These are phyloP conservation scores for Petrocephalus schoutedeni DNA, from an alignment of 2,797 vertebrate genomes.

Conservation along the genomic window DNA sequence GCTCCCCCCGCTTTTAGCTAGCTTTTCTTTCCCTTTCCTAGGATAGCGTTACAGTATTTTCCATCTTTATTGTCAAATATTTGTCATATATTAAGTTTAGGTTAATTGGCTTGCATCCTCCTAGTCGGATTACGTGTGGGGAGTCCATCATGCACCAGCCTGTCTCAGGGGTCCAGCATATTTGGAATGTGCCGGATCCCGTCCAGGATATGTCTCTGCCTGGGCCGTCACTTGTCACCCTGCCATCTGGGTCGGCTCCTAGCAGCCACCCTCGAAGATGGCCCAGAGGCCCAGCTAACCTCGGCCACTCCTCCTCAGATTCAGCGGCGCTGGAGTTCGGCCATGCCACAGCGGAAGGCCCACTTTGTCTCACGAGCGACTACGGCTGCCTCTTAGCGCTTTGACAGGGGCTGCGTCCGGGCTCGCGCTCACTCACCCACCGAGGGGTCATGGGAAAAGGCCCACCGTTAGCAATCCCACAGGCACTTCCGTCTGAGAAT, in stretches of 20 bases:
- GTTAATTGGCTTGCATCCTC: not conserved
- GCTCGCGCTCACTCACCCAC: no score
- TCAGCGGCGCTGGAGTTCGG: no score
- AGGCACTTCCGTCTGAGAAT: not conserved
- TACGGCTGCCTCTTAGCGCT: no score
- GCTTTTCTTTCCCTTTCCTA: not conserved
- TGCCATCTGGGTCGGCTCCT: constrained; percentile 5
- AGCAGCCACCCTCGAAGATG: not conserved
- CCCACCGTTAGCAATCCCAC: not conserved
- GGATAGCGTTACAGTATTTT: not conserved
- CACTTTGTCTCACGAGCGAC: no score
- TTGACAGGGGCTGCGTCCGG: not conserved
- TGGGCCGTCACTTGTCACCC: not conserved
- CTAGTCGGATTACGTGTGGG: not conserved
- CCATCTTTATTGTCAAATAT: not conserved
- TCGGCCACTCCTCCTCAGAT: no score
- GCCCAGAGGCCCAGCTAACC: not conserved
- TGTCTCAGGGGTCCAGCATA: not conserved
- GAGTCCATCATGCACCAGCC: not conserved
- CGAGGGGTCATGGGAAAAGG: not conserved
- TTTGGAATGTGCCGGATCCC: not conserved
- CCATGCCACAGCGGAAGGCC: no score
- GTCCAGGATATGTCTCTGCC: not conserved
- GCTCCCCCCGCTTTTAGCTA: not conserved
- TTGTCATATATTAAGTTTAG: not conserved